Evolutionary conservation across 23 tunicate genomes (phyloP), one percentile per base, ranked within the genome.

Genomic region (Aplidium turbinatum): DNA sequence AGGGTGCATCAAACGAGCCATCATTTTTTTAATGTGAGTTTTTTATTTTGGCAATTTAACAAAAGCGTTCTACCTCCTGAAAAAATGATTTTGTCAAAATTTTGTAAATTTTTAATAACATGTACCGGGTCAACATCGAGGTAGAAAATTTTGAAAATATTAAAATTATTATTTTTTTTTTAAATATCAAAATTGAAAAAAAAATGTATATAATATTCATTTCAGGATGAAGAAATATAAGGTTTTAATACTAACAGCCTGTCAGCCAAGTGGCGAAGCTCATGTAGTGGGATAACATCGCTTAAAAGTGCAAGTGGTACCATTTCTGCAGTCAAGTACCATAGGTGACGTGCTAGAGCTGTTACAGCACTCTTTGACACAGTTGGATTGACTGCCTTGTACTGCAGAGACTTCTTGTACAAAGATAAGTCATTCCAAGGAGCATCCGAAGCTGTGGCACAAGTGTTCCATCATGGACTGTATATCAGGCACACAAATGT

Each of bases 261-360:
- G 60, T 54, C 60, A 54, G 60, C 60, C 22, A 54, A 54, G 60
- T 11, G 60, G 60, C 60, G 60, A 54, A 5, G 22, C 60, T 11
- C 60, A 54, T n/a, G 6, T 11, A 5, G 4, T n/a, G 60, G 22
- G 60, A n/a, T 54, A 18, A 11, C 6, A 54, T 54, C 60, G 21
- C 60, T n/a, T 18, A n/a, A n/a, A 6, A 54, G 22, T 54, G 21
- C 60, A 54, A 54, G 60, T 54, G 22, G 60, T 11, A 54, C 60
- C 22, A 54, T 54, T 54, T 54, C 60, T 54, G 22, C 60, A 11
- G 60, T 13, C 21, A 54, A n/a, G 23, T 54, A n/a, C 60, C 60
- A 54, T 25, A 54, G 23, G 21, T 54, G 60, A 54, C 21, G 22
- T 18, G 60, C 4, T n/a, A 54, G n/a, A 54, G 60, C 60, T 5